phyloP scores from a whole-genome alignment of 1,140 invertebrate species.

The Aporrectodea caliginosa region DNA sequence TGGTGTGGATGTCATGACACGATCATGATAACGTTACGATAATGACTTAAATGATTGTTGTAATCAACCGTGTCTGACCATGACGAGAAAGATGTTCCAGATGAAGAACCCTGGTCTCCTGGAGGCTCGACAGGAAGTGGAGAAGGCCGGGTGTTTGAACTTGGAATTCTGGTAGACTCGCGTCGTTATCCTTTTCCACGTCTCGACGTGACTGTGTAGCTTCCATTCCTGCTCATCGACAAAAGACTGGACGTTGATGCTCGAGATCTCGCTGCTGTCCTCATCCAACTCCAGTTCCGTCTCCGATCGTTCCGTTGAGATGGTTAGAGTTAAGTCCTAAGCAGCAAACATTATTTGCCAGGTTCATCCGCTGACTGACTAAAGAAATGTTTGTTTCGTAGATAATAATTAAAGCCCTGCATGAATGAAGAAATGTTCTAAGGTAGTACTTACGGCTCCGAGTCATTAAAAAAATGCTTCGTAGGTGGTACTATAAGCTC shows the following conservation, averaged over 20 bases:
- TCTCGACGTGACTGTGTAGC: conserved; percentile 53
- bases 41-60: too few relatives aligned
- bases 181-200: conserved; percentile 38
- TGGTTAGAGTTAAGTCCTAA: conserved; percentile 54
- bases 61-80: too few relatives aligned
- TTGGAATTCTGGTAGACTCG: conserved; percentile 42
- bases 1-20: too few relatives aligned
- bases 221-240: conserved; percentile 56
- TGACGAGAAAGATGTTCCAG: conserved; percentile 56
- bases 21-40: too few relatives aligned
- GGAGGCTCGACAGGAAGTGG: conserved; percentile 55
- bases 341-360: neutral
- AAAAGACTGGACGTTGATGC: conserved; percentile 55
- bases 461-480: too few relatives aligned
- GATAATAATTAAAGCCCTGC: neutral
- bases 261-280: conserved; percentile 49
- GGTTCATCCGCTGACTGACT: neutral
- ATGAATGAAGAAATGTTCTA: neutral
- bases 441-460: too few relatives aligned
- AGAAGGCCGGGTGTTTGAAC: conserved; percentile 44
- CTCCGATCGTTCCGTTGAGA: conserved; percentile 51
- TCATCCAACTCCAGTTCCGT: conserved; percentile 52
- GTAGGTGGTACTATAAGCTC: too few relatives aligned
- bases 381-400: neutral
- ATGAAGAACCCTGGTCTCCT: conserved; percentile 54